Evolutionary conservation across 1,140 invertebrate genomes (phyloP).

Genomic region (Pectinophora gossypiella): DNA sequence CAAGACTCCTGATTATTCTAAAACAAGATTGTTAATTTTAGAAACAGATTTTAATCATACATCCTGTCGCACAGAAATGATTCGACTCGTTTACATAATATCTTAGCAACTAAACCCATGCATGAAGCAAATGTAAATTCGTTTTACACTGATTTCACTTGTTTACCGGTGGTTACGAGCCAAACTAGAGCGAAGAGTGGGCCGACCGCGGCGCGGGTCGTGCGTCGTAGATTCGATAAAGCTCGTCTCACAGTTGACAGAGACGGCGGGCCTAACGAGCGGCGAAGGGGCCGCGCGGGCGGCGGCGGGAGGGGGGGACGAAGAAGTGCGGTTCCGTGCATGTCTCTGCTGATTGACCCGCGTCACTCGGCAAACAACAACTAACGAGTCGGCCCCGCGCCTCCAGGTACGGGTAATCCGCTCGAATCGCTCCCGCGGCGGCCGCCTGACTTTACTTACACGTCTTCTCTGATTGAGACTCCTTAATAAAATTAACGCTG

Average conservation of each 20-base stretch:
- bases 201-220: slow-evolving; percentile 60
- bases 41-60: neutral
- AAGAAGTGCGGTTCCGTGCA: slow-evolving; percentile 80
- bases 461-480: slow-evolving; percentile 69
- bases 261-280: slow-evolving; percentile 69
- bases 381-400: slow-evolving; percentile 74
- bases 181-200: slow-evolving; percentile 64
- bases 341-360: slow-evolving; percentile 80
- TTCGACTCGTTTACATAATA: neutral
- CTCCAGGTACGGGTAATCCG: slow-evolving; percentile 68
- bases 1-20: neutral
- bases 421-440: slow-evolving; percentile 63
- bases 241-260: slow-evolving; percentile 69
- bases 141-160: slow-evolving; percentile 68
- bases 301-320: slow-evolving; percentile 46
- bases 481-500: slow-evolving; percentile 72
- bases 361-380: slow-evolving; percentile 75
- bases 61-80: neutral
- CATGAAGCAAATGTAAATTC: slow-evolving; percentile 45
- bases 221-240: slow-evolving; percentile 75
- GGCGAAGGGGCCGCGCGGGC: slow-evolving; percentile 30
- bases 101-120: neutral
- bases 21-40: neutral
- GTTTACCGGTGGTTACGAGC: slow-evolving; percentile 63
- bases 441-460: slow-evolving; percentile 57